Evolutionary conservation across 2,113 vertebrate genomes (phyloP).

Genomic region (Erpornis zantholeuca): DNA sequence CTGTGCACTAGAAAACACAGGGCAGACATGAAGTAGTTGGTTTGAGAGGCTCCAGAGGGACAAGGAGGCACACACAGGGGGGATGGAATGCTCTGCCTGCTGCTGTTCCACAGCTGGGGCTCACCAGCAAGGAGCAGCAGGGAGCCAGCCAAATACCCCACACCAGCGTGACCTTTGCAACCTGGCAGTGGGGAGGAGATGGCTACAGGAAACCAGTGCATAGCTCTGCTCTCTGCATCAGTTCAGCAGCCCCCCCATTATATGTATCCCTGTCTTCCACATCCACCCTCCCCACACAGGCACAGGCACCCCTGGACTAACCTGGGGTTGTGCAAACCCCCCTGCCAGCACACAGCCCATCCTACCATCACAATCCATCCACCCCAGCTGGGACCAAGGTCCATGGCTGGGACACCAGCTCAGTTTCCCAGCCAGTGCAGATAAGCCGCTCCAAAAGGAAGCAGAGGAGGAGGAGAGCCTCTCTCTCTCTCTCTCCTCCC

Average conservation of each 20-base stretch:
- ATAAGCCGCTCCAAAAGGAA: neutral
- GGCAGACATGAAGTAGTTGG: neutral
- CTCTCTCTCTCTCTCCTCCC: neutral
- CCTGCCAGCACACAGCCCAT: neutral
- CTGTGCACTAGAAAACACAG: neutral
- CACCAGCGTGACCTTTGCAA: neutral
- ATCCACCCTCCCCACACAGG: neutral
- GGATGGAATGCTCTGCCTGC: neutral
- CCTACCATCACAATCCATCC: neutral
- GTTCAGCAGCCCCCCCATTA: neutral
- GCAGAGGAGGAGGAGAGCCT: neutral
- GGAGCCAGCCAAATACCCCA: neutral
- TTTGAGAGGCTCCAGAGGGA: neutral
- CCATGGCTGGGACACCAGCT: fast-evolving
- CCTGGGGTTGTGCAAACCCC: fast-evolving
- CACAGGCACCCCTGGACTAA: neutral
- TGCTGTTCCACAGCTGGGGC: neutral
- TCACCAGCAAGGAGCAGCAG: neutral
- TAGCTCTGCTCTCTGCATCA: neutral
- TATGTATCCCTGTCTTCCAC: neutral
- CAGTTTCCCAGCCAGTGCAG: neutral
- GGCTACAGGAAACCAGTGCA: fast-evolving
- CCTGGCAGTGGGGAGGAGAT: fast-evolving
- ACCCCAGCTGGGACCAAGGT: neutral
- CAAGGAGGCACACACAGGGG: neutral